Percentiles rank a stretch among this genome's conserved stretches.
phyloP scores from a whole-genome alignment of 2,113 vertebrate species.

The Tenebrosternarchus preto region DNA sequence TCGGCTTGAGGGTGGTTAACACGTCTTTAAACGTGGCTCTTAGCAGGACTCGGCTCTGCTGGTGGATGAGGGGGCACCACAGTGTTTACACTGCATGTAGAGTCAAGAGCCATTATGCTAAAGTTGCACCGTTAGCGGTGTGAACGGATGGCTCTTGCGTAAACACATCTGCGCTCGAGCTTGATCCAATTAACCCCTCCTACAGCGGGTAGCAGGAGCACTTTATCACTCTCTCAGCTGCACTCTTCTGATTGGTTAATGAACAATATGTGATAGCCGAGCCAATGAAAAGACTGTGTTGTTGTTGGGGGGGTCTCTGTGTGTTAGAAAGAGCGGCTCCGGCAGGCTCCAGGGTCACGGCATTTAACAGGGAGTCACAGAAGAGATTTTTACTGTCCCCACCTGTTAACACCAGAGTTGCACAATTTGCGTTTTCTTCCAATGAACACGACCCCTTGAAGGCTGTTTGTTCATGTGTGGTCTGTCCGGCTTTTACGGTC shows the following conservation, averaged over 20 bases:
- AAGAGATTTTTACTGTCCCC: constrained; percentile 48
- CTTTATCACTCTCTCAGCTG: not conserved
- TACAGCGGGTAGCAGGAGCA: constrained; percentile 13
- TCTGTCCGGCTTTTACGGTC: constrained; percentile 36
- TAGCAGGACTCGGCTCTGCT: constrained; percentile 22
- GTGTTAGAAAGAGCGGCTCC: not conserved
- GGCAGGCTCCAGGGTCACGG: not conserved
- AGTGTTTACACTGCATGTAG: constrained; percentile 37
- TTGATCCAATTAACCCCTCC: constrained; percentile 39
- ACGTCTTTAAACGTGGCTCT: constrained; percentile 38
- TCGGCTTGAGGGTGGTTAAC: constrained; percentile 45
- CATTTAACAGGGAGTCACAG: constrained; percentile 39
- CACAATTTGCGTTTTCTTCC: constrained; percentile 30
- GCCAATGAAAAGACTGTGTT: constrained; percentile 13
- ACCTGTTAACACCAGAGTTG: constrained; percentile 56
- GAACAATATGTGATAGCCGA: constrained; percentile 19
- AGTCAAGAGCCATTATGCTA: constrained; percentile 22
- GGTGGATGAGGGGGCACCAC: constrained; percentile 30
- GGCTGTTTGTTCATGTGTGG: constrained; percentile 52
- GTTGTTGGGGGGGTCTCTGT: not conserved
- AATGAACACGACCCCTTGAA: constrained; percentile 18
- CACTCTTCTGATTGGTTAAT: constrained; percentile 18
- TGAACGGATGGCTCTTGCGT: constrained; percentile 22
- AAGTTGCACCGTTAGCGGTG: constrained; percentile 35
- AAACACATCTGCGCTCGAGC: constrained; percentile 23